Conservation (phyloP, 2,113 vertebrate genomes). For the Poecile atricapillus region DNA sequence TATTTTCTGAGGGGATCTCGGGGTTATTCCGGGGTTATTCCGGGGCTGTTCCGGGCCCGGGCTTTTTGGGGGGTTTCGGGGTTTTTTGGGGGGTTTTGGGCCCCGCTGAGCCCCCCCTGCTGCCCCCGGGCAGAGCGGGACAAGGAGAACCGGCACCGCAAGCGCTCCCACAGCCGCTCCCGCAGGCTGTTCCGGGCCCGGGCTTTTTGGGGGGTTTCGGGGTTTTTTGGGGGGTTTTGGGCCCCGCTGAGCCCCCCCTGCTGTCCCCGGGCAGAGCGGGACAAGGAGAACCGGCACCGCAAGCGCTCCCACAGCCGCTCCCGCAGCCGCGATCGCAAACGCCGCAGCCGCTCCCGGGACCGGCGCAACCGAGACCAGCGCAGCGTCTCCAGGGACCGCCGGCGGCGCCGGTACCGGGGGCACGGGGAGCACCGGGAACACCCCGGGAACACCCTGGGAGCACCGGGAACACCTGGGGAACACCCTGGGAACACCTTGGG, state of each 20-base stretch:
- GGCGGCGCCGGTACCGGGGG: neutral
- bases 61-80: too few species aligned
- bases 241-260: too few species aligned
- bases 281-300: neutral
- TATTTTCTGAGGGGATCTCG: too few species aligned
- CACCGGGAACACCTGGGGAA: neutral
- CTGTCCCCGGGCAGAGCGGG: neutral
- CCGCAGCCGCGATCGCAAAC: neutral
- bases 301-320: neutral
- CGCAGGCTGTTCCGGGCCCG: neutral
- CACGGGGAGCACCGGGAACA: too few species aligned
- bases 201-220: too few species aligned
- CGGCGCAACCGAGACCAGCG: neutral
- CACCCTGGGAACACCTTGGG: too few species aligned
- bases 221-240: too few species aligned
- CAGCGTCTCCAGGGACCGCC: neutral
- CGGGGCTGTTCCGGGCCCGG: too few species aligned
- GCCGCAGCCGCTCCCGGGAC: neutral
- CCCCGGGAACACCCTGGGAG: too few species aligned
- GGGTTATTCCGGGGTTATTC: too few species aligned
- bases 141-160: neutral
- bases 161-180: neutral
- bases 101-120: too few species aligned
- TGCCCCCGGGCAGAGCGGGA: neutral
- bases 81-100: too few species aligned